A percentile compares a stretch with the other conserved stretches of the same genome.
These are phyloP conservation scores for Copsychus sechellarum DNA, from an alignment of 2,113 vertebrate genomes.

Conservation along the genomic window DNA sequence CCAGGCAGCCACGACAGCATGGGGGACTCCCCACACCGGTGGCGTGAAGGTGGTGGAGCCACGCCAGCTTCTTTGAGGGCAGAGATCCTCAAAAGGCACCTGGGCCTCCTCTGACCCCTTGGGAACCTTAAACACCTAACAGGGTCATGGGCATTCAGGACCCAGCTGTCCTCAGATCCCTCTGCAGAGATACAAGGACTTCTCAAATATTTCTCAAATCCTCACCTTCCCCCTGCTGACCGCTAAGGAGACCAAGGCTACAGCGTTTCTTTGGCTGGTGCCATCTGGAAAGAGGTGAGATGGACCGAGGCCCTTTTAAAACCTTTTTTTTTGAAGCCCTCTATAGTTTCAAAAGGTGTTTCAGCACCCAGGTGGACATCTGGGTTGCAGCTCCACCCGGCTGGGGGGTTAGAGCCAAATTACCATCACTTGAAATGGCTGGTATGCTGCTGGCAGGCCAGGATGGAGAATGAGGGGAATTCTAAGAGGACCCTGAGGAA, in stretches of 20 bases:
- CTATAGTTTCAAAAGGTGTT: background rate
- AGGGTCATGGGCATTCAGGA: background rate
- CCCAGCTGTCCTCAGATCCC: background rate
- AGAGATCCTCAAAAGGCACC: background rate
- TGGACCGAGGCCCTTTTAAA: background rate
- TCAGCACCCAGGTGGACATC: background rate
- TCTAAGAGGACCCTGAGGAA: background rate
- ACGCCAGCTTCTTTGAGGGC: background rate
- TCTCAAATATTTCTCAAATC: background rate
- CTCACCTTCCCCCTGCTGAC: background rate
- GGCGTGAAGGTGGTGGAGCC: background rate
- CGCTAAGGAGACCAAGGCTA: background rate
- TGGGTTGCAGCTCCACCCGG: background rate
- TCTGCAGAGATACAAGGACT: background rate
- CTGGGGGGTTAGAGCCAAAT: background rate
- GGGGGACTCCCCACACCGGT: background rate
- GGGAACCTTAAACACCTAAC: background rate
- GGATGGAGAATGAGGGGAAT: conserved; percentile 38
- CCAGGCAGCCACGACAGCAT: background rate
- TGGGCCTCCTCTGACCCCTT: background rate
- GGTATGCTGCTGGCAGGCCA: background rate
- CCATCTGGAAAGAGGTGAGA: background rate
- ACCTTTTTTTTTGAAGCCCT: background rate
- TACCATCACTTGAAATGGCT: background rate
- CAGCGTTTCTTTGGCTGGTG: accelerated